Evolutionary conservation across 92 coral and sea anemone genomes (phyloP).

Genomic region (Epizoanthus scotinus): DNA sequence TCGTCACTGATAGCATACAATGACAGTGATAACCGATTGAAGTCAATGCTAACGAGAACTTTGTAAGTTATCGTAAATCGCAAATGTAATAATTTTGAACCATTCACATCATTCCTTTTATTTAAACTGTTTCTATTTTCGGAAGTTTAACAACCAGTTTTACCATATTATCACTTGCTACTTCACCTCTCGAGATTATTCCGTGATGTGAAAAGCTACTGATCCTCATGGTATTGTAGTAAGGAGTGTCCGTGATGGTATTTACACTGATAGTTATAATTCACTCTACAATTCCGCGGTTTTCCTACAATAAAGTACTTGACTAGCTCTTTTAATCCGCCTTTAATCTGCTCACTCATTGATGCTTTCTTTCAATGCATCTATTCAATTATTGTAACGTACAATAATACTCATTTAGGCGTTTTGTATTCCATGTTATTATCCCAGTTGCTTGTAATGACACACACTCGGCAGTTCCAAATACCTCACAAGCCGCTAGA

Average conservation of each 20-base stretch:
- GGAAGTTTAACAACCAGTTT: not conserved
- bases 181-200: conserved; percentile 16
- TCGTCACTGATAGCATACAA: too few species aligned
- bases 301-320: not conserved
- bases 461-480: conserved; percentile 4
- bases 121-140: conserved; percentile 24
- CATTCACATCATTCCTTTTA: not conserved
- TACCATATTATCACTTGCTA: not conserved
- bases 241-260: conserved; percentile 17
- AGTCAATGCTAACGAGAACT: too few species aligned
- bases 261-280: not conserved
- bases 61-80: too few species aligned
- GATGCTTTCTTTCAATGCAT: not conserved
- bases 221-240: too few species aligned
- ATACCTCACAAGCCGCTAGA: conserved; percentile 13
- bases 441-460: not conserved
- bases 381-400: not conserved
- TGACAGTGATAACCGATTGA: too few species aligned
- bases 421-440: not conserved
- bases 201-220: not conserved
- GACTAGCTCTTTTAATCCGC: not conserved
- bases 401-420: not conserved
- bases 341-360: not conserved
- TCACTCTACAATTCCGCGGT: not conserved
- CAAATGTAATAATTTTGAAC: not conserved